Conservation (phyloP, 2,113 vertebrate genomes). For the Seriola aureovittata region DNA sequence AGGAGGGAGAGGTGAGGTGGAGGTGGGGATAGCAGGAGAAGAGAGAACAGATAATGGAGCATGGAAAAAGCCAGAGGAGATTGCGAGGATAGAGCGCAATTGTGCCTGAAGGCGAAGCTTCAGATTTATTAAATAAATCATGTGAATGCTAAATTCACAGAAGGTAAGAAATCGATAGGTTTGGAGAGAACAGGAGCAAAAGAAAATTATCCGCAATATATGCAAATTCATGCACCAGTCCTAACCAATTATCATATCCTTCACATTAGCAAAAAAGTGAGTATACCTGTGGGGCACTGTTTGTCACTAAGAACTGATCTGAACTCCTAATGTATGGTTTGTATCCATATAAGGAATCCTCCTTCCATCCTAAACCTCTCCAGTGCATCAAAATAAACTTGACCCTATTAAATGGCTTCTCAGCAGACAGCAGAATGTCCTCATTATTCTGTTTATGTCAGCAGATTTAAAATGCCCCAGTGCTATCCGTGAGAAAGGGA, state of each 20-base stretch:
- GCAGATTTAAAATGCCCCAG: constrained; percentile 52
- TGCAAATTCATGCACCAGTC: not conserved
- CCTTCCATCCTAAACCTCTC: constrained; percentile 16
- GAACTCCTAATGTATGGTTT: constrained; percentile 1
- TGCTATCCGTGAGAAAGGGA: constrained; percentile 9
- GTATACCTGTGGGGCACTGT: not conserved
- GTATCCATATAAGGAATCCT: constrained; percentile 8
- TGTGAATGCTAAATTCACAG: constrained; percentile 7
- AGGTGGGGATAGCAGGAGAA: not conserved
- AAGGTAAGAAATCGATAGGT: constrained; percentile 7
- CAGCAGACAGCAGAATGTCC: constrained; percentile 45
- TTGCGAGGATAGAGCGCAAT: not conserved
- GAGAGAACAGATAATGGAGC: constrained; percentile 12
- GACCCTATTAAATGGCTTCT: constrained; percentile 46
- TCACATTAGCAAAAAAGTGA: not conserved
- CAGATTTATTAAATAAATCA: constrained; percentile 22
- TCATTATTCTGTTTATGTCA: constrained; percentile 66
- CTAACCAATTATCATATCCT: not conserved
- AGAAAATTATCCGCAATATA: not conserved
- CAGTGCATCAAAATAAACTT: constrained; percentile 40
- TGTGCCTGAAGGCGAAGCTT: not conserved
- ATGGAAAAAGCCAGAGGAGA: constrained; percentile 2
- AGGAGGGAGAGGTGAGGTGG: constrained; percentile 21
- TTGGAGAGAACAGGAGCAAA: not conserved
- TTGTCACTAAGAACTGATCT: not conserved